Percentiles rank a stretch among this genome's conserved stretches.
These are phyloP conservation scores for Alouatta palliata DNA, from an alignment of 2,113 vertebrate species.

Conservation along the genomic window DNA sequence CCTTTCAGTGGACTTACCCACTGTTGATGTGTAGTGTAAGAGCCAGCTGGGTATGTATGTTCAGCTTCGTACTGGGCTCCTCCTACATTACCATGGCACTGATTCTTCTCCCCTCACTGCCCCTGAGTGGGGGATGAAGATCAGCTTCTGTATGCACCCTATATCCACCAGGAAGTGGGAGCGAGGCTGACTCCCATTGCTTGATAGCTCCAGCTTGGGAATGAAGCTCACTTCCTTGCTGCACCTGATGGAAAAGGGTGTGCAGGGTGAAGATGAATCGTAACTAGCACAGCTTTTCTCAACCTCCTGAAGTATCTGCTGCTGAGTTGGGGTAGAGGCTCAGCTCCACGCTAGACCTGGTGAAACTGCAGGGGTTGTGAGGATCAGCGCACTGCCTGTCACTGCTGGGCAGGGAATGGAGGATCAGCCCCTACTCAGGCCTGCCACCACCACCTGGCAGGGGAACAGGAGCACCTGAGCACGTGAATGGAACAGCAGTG, in stretches of 20 bases:
- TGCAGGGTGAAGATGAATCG: not conserved
- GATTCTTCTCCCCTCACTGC: not conserved
- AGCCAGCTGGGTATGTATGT: not conserved
- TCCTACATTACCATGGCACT: not conserved
- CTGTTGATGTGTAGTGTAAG: not conserved
- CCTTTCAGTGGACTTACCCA: not conserved
- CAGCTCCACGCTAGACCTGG: not conserved
- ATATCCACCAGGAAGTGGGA: fast-evolving
- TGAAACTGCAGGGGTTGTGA: not conserved
- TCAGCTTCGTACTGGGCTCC: not conserved
- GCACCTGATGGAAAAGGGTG: not conserved
- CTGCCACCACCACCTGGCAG: not conserved
- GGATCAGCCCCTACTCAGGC: not conserved
- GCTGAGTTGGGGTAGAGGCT: not conserved
- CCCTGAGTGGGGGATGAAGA: not conserved
- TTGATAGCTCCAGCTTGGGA: no score
- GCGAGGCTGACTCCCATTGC: not conserved
- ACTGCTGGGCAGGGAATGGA: no score
- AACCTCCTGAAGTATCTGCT: not conserved
- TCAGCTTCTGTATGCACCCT: not conserved
- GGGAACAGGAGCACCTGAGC: not conserved
- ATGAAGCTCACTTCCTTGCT: not conserved
- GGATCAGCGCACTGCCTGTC: not conserved
- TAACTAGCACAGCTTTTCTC: not conserved
- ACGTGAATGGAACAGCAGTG: fast-evolving